Evolutionary conservation across 1,140 invertebrate genomes (phyloP), one percentile per base, ranked within the genome.

Genomic region (Tribolium castaneum): DNA sequence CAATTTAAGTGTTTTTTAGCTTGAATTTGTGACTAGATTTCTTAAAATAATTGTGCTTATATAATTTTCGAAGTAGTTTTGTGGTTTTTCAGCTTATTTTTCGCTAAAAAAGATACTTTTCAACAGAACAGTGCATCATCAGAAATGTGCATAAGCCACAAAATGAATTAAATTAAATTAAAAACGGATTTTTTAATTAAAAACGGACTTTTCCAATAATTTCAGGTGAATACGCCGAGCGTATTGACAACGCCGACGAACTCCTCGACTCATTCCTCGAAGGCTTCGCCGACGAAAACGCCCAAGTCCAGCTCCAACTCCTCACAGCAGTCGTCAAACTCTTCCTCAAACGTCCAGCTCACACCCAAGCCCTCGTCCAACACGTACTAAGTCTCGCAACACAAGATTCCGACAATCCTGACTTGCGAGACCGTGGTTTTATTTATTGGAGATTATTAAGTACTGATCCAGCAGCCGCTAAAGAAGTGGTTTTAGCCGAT

Each of bases 231-330:
- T 99, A 99, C 88, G 99, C 99, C 0, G 99, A 99, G 85, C 92
- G 99, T 81, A 99, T 99, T 83, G 99, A 99, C 87, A 99, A 99
- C 88, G 99, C 99, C 7, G 98, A 99, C 85, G 99, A 99, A 86
- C 89, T 99, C 9, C 88, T 99, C 2, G 98, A 99, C 86, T 98
- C 96, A 83, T 99, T 99, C 89, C 89, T 99, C 1, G 98, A 99
- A 89, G 98, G 98, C n/a, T 99, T 99, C 88, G 97, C 99, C 82
- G 99, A 99, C 90, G 99, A 99, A 87, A 99, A 99, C 85, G 97
- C 98, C 30, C 98, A 99, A 90, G 98, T 99, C 3, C 98, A 99
- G 87, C 88, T 99, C 16, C 98, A 99, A 85, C 87, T 99, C 66
- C 89, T 99, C 10, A 99, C 98, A 1, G 98, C 98, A 0, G 99